phyloP scores from a whole-genome alignment of 1,140 invertebrate genomes.

The Drosophila mojavensis region DNA sequence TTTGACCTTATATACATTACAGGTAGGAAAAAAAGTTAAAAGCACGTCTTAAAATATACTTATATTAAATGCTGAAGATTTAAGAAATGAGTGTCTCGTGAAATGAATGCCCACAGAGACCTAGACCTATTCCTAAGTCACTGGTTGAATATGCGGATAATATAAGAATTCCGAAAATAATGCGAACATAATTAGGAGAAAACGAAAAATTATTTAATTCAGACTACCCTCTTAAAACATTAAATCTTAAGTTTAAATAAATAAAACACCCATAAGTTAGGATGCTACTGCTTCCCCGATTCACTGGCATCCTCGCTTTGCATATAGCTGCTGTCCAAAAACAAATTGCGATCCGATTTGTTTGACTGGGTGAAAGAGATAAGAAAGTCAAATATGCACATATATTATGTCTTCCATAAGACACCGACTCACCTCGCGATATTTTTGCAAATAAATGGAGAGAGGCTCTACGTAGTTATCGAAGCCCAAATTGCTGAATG shows the following conservation, averaged over 20 bases:
- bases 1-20: slow-evolving; percentile 34
- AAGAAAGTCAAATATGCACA: neutral
- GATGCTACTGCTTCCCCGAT: slow-evolving; percentile 50
- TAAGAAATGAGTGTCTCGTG: too few relatives aligned
- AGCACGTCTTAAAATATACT: neutral
- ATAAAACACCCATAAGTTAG: neutral
- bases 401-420: too few relatives aligned
- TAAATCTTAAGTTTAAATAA: slow-evolving; percentile 19
- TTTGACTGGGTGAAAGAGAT: slow-evolving; percentile 58
- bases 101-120: too few relatives aligned
- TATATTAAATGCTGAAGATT: too few relatives aligned
- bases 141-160: too few relatives aligned
- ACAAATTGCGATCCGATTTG: slow-evolving; percentile 82
- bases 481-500: slow-evolving; percentile 98
- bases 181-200: too few relatives aligned
- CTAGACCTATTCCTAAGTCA: too few relatives aligned
- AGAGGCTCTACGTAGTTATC: slow-evolving; percentile 99
- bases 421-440: slow-evolving; percentile 88
- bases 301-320: slow-evolving; percentile 62
- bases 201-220: neutral
- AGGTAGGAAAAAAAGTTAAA: too few relatives aligned
- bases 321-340: slow-evolving; percentile 56
- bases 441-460: slow-evolving; percentile 98
- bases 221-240: neutral
- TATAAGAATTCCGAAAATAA: too few relatives aligned